A percentile compares a stretch with the other conserved stretches of the same genome.
These are phyloP conservation scores for Macrophya annulata DNA, from an alignment of 2,888 invertebrate species.

Conservation along the genomic window DNA sequence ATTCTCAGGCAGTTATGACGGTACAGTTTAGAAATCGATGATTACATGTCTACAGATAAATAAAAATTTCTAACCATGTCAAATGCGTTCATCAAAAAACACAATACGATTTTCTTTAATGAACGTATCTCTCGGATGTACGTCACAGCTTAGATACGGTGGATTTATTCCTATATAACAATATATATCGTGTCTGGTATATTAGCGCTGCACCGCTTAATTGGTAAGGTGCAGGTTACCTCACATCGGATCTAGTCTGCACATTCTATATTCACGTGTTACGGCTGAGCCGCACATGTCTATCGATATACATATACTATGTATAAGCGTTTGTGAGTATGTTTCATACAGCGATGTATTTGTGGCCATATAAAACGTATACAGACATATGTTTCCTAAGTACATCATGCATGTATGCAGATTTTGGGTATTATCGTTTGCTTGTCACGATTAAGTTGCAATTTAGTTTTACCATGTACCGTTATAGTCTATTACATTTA, in stretches of 20 bases:
- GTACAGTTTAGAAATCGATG: background rate
- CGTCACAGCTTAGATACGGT: background rate
- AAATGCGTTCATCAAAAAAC: background rate
- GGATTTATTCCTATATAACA: background rate
- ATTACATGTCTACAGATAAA: background rate
- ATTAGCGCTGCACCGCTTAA: conserved; percentile 21
- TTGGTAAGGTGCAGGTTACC: conserved; percentile 15
- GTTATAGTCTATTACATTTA: background rate
- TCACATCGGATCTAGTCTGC: background rate
- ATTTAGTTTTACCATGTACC: background rate
- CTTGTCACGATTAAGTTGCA: background rate
- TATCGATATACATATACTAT: background rate
- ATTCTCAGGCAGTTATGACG: background rate
- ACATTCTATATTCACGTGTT: background rate
- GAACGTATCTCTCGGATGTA: background rate
- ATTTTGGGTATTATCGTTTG: background rate
- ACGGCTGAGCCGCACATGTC: background rate
- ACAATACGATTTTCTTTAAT: background rate
- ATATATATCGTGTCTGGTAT: background rate
- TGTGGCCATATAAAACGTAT: background rate
- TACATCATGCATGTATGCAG: background rate
- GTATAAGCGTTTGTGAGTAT: background rate
- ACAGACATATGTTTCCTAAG: background rate
- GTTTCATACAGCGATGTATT: background rate
- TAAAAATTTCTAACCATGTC: background rate